phyloP scores from a whole-genome alignment of 2,113 vertebrate genomes.

The Toxotes chatareus region DNA sequence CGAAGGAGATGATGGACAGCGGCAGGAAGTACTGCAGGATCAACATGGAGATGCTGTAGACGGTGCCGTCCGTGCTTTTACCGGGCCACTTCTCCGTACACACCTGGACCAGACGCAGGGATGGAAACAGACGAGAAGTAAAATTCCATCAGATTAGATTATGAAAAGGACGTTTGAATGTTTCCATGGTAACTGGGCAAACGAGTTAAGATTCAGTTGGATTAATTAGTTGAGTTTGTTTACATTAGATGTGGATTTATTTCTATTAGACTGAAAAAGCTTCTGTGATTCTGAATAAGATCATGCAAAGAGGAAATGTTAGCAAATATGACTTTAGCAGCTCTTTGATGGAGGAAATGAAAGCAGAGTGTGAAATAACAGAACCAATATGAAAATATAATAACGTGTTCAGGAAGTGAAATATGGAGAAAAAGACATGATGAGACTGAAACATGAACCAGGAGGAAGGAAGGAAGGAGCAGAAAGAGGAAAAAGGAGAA shows the following conservation, averaged over 20 bases:
- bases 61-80: conserved; percentile 87
- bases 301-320: neutral
- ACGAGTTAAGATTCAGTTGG: neutral
- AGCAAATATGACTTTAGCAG: neutral
- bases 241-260: neutral
- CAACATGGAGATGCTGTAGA: conserved; percentile 93
- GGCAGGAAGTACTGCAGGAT: conserved; percentile 94
- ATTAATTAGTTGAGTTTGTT: neutral
- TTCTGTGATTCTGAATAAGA: neutral
- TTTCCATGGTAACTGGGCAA: too few relatives aligned
- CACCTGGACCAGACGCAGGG: conserved; percentile 55
- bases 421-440: too few relatives aligned
- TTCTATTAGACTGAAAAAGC: neutral
- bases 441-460: too few relatives aligned
- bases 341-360: too few relatives aligned
- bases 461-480: too few relatives aligned
- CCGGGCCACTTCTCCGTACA: conserved; percentile 96
- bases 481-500: too few relatives aligned
- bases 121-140: too few relatives aligned
- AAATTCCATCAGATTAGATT: too few relatives aligned
- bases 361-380: neutral
- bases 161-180: too few relatives aligned
- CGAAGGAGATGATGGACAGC: conserved; percentile 91
- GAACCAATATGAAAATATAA: neutral
- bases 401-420: neutral